Percentiles rank a stretch among this genome's conserved stretches.
These are phyloP conservation scores for Tapirus indicus DNA, from an alignment of 2,797 vertebrate genomes.

Conservation along the genomic window DNA sequence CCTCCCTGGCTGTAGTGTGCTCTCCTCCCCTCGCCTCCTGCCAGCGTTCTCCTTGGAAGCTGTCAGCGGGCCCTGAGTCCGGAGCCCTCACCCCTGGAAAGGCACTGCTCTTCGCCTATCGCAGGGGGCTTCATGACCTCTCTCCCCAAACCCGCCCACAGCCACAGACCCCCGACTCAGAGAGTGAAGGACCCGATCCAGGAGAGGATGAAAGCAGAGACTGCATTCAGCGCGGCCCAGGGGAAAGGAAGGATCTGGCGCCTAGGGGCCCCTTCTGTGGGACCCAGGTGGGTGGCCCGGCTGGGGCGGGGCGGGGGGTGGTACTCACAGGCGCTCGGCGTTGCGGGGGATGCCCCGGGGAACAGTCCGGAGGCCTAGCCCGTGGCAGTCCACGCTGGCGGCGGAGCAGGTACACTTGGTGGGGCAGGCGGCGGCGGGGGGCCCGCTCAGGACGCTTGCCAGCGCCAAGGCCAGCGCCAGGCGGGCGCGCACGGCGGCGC, in stretches of 20 bases:
- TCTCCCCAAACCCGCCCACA: not conserved
- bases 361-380: constrained; percentile 94
- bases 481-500: constrained; percentile 76
- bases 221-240: not conserved
- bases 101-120: not conserved
- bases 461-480: constrained; percentile 85
- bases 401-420: constrained; percentile 98
- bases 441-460: constrained; percentile 84
- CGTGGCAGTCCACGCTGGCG: constrained; percentile 98
- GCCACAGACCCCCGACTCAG: not conserved
- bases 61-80: constrained; percentile 57
- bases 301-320: not conserved
- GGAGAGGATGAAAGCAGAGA: not conserved
- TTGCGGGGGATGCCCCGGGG: constrained; percentile 97
- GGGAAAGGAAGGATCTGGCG: not conserved
- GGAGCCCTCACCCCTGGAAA: not conserved
- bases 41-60: constrained; percentile 44
- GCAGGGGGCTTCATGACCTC: not conserved
- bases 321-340: constrained; percentile 97
- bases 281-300: constrained; percentile 77
- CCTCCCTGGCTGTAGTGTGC: not conserved
- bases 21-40: not conserved
- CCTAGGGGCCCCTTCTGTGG: constrained; percentile 1
- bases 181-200: not conserved
- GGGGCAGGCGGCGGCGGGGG: constrained; percentile 93